Evolutionary conservation across 2,888 invertebrate genomes (phyloP), one percentile per base, ranked within the genome.

Genomic region (Acleris holmiana): DNA sequence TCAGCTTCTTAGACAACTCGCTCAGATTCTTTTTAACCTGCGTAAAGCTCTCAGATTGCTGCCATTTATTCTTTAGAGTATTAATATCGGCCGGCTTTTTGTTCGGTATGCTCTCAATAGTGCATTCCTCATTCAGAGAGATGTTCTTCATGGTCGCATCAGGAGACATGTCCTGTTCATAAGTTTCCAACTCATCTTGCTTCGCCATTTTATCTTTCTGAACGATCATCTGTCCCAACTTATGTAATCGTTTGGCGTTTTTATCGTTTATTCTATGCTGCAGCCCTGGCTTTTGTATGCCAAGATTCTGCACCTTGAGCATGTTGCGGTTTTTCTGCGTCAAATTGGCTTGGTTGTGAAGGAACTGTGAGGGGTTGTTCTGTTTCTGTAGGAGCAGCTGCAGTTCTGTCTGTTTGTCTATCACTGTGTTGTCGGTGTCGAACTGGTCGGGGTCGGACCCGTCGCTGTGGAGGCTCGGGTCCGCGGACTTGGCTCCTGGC

Each of bases 61-160:
- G 91, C 93, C 93, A 93, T 76, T 93, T 93, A 71, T 93, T 93
- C 69, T 88, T 94, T 2, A 93, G 80, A 0, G 87, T 86, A 67
- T 84, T 88, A n/a, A 92, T 91, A 46, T 93, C 93, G 0, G 91
- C 87, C 0, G 90, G 84, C 51, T 84, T 83, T 51, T 90, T 86
- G 59, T 93, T 93, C 0, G 93, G 91, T 73, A 94, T 87, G 44
- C 90, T 85, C 69, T 94, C 94, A 67, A 94, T 89, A 0, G 94
- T 94, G 62, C 94, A 94, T 69, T 94, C 94, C 23, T 94, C 94
- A 49, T 94, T 94, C 61, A 94, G 84, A 0, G 92, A 84, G 13
- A 94, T 87, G 58, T 93, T 93, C 67, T 87, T 87, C 8, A 88
- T 69, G 1, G 79, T 69, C 0, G 79, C 74, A 18, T 89, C 91